Evolutionary conservation across 2,888 invertebrate species (phyloP).

Genomic region (Deilephila porcellus): DNA sequence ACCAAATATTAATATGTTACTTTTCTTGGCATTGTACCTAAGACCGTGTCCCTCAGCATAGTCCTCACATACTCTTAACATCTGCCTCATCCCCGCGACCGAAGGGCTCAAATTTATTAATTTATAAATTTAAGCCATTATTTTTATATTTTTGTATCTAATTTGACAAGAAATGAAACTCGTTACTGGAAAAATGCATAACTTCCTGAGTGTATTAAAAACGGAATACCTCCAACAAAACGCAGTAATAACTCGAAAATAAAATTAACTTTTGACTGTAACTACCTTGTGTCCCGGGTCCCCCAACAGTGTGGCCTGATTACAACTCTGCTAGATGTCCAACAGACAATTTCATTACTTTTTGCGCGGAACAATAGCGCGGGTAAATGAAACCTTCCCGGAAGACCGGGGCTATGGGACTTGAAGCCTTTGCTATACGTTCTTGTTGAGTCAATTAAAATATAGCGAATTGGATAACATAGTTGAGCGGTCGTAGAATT

Average conservation of each 20-base stretch:
- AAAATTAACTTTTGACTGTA: neutral
- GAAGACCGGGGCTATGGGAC: slow-evolving; percentile 3
- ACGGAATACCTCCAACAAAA: neutral
- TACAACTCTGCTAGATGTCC: slow-evolving; percentile 28
- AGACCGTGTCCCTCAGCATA: no score
- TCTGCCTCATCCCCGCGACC: no score
- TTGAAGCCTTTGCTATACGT: neutral
- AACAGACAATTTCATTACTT: slow-evolving; percentile 41
- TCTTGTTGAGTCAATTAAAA: neutral
- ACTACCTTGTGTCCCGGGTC: slow-evolving; percentile 3
- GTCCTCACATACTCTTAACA: no score
- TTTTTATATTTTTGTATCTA: no score
- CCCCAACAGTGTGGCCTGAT: neutral
- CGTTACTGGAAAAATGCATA: no score
- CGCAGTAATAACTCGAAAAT: neutral
- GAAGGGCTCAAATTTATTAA: no score
- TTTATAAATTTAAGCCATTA: no score
- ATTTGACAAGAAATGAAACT: no score
- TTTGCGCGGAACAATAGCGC: slow-evolving; percentile 38
- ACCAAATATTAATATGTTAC: no score
- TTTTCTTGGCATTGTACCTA: no score
- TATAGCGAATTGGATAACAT: neutral
- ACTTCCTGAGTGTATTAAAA: no score
- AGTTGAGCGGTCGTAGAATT: no score
- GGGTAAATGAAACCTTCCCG: slow-evolving; percentile 35